Percentiles rank a stretch among this genome's conserved stretches.
Conservation (phyloP, 2,113 vertebrate genomes). For the Balaeniceps rex region DNA sequence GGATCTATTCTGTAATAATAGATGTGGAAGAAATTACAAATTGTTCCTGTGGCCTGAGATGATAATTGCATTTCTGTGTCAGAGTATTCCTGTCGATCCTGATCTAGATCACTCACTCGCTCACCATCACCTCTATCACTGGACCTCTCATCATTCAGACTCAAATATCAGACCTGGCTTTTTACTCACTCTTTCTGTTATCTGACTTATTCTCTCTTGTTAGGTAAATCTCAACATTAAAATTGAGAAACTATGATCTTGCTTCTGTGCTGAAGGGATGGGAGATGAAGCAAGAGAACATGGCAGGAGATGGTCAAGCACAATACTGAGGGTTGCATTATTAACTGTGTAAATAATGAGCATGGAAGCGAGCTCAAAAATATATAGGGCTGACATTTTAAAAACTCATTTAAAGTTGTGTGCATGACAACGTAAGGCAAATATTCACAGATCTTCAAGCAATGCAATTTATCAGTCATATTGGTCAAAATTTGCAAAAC, state of each 20-base stretch:
- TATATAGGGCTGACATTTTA: background rate
- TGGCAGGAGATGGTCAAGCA: background rate
- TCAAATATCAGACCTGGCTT: background rate
- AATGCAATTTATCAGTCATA: accelerated
- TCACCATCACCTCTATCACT: background rate
- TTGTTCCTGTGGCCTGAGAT: background rate
- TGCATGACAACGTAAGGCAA: accelerated
- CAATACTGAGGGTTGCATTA: accelerated
- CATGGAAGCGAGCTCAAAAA: background rate
- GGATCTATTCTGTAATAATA: background rate
- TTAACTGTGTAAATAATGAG: background rate
- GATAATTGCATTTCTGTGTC: background rate
- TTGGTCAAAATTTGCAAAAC: background rate
- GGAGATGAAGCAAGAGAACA: background rate
- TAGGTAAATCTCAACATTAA: background rate
- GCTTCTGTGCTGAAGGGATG: background rate
- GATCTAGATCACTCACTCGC: background rate
- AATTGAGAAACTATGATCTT: background rate
- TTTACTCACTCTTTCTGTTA: background rate
- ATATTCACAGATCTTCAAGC: background rate
- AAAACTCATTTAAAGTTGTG: background rate
- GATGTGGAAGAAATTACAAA: background rate
- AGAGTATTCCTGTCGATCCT: background rate
- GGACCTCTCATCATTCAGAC: background rate
- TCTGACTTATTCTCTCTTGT: background rate